phyloP scores from a whole-genome alignment of 1,140 invertebrate species.

The Calliopsis andreniformis region DNA sequence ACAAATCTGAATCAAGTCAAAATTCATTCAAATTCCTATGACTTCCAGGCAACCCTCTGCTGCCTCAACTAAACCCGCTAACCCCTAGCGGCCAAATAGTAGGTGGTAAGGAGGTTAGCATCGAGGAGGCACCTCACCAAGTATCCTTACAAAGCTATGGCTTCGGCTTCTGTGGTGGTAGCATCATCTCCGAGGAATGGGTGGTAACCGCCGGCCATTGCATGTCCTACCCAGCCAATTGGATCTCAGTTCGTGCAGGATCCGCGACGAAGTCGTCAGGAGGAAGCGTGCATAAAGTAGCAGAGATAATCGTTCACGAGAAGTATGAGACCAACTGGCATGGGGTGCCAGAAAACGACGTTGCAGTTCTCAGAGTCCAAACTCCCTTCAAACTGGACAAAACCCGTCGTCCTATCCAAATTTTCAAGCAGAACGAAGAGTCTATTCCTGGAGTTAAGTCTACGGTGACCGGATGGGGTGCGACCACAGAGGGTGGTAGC shows the following conservation, averaged over 20 bases:
- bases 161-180: slow-evolving; percentile 79
- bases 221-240: slow-evolving; percentile 62
- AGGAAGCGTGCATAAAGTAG: slow-evolving; percentile 48
- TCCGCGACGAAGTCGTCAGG: slow-evolving; percentile 45
- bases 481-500: slow-evolving; percentile 49
- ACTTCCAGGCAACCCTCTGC: neutral
- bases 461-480: slow-evolving; percentile 77
- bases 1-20: too few species aligned
- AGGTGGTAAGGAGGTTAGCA: slow-evolving; percentile 83
- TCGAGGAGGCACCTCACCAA: slow-evolving; percentile 84
- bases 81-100: slow-evolving; percentile 81
- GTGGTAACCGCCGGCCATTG: slow-evolving; percentile 87
- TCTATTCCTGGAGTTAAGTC: slow-evolving; percentile 53
- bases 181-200: slow-evolving; percentile 83
- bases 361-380: slow-evolving; percentile 56
- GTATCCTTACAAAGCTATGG: slow-evolving; percentile 81
- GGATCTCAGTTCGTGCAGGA: slow-evolving; percentile 55
- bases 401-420: slow-evolving; percentile 46
- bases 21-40: too few species aligned
- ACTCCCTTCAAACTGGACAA: slow-evolving; percentile 53
- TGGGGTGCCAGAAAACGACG: slow-evolving; percentile 64
- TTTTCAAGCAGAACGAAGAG: slow-evolving; percentile 59
- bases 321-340: slow-evolving; percentile 46
- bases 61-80: neutral
- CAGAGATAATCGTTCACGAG: slow-evolving; percentile 59